These are phyloP conservation scores for Passer montanus DNA, from an alignment of 2,113 vertebrate genomes.

Conservation along the genomic window DNA sequence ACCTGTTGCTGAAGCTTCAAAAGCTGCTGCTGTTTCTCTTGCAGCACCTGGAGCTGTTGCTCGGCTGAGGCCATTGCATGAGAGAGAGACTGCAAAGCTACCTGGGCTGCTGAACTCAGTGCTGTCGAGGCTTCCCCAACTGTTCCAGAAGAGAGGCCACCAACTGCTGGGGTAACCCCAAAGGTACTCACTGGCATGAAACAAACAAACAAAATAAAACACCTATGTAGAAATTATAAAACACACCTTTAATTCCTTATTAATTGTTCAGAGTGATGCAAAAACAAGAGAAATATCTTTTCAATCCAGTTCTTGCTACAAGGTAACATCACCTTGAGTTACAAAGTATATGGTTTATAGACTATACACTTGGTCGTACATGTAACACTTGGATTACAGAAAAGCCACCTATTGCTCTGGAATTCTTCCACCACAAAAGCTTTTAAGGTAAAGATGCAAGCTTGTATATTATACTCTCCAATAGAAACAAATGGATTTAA, in stretches of 20 bases:
- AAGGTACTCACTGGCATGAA: constrained; percentile 93
- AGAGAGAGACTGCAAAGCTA: constrained; percentile 98
- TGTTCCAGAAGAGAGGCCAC: constrained; percentile 89
- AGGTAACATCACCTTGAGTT: neutral
- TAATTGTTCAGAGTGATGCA: neutral
- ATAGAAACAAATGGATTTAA: neutral
- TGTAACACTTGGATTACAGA: neutral
- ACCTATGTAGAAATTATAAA: constrained; percentile 31
- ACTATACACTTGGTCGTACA: neutral
- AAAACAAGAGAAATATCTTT: neutral
- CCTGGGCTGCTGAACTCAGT: constrained; percentile 97
- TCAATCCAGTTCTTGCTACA: neutral
- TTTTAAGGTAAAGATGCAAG: neutral
- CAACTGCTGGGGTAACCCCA: constrained; percentile 92
- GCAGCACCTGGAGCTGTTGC: constrained; percentile 99
- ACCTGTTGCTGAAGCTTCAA: constrained; percentile 99
- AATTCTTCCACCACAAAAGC: neutral
- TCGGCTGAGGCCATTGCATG: constrained; percentile 99
- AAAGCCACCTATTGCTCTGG: neutral
- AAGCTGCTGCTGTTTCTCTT: constrained; percentile 99
- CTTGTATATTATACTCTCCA: neutral
- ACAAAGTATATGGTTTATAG: neutral
- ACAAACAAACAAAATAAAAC: constrained; percentile 32
- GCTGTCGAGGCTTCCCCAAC: constrained; percentile 97
- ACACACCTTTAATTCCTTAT: neutral